Conservation (phyloP, 2,797 vertebrate genomes). For the Sylvilagus floridanus region DNA sequence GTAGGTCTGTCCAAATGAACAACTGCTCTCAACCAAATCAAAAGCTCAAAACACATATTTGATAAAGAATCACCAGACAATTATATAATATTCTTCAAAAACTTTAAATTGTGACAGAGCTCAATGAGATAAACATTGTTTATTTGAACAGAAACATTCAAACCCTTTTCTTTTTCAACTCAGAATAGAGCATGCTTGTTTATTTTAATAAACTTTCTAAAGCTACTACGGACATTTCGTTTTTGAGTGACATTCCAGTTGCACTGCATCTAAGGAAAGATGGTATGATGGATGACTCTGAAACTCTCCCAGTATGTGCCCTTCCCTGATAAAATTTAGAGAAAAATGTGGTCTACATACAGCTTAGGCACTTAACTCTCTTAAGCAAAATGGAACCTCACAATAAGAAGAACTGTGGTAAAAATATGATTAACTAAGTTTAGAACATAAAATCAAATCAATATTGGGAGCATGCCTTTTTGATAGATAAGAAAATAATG, state of each 20-base stretch:
- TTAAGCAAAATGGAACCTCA: background rate
- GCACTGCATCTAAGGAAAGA: background rate
- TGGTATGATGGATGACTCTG: accelerated
- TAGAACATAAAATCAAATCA: background rate
- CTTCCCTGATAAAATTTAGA: background rate
- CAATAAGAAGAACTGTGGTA: background rate
- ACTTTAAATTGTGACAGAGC: background rate
- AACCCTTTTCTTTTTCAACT: background rate
- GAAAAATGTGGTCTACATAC: accelerated
- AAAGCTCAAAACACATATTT: background rate
- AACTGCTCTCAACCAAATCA: background rate
- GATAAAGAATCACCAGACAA: background rate
- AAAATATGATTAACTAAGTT: background rate
- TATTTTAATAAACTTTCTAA: background rate
- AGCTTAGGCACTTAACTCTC: background rate
- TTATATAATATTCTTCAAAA: background rate
- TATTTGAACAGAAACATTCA: background rate
- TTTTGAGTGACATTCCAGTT: background rate
- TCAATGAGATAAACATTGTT: background rate
- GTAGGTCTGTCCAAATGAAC: background rate
- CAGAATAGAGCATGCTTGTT: background rate
- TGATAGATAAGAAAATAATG: background rate
- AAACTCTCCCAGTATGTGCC: accelerated
- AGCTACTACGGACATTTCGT: background rate
- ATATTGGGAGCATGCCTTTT: background rate